Percentiles rank a stretch among this genome's conserved stretches.
Conservation (phyloP, 2,113 vertebrate species). For the Strix uralensis region DNA sequence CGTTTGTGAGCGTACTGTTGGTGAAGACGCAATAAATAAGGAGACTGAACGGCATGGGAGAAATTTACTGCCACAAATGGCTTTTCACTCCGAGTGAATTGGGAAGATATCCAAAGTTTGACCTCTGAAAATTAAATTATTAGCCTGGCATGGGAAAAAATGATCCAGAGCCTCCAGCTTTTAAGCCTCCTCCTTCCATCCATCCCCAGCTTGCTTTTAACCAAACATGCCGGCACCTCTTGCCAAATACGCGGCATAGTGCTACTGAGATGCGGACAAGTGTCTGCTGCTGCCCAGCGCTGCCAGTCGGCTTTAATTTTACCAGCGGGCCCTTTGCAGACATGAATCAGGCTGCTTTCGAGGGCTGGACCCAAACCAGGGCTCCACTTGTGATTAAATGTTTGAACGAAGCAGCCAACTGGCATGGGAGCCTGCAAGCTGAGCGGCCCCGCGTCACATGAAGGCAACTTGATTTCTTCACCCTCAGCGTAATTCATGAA, state of each 20-base stretch:
- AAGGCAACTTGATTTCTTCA: not conserved
- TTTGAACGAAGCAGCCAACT: conserved; percentile 21
- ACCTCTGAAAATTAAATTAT: conserved; percentile 22
- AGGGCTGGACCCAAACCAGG: conserved; percentile 53
- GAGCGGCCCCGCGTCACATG: not conserved
- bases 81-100: not conserved
- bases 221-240: rapidly evolving
- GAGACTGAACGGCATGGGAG: not conserved
- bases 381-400: conserved; percentile 36
- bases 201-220: not conserved
- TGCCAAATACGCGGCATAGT: not conserved
- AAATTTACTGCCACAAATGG: not conserved
- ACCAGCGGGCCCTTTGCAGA: conserved; percentile 5
- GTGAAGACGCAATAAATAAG: not conserved
- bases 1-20: not conserved
- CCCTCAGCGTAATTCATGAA: not conserved
- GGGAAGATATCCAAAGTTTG: not conserved
- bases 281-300: not conserved
- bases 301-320: not conserved
- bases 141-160: conserved; percentile 7
- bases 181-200: not conserved
- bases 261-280: not conserved
- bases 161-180: not conserved
- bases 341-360: conserved; percentile 55
- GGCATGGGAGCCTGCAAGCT: not conserved